Conservation (phyloP, 2,797 vertebrate species). For the Xenops minutus region DNA sequence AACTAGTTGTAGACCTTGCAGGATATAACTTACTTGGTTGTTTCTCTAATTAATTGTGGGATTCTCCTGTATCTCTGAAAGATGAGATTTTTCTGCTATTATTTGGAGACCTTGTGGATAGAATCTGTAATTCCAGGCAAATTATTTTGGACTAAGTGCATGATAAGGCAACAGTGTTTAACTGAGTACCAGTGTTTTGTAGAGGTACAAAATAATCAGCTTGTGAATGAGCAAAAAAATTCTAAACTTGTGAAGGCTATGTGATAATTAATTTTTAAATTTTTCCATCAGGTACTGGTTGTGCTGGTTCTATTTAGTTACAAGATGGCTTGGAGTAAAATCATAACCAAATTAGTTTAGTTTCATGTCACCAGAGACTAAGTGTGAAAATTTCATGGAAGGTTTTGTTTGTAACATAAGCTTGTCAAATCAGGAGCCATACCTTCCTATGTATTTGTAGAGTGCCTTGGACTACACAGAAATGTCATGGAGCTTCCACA, state of each 20-base stretch:
- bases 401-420: not conserved
- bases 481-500: not conserved
- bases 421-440: not conserved
- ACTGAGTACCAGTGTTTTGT: not conserved
- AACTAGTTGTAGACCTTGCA: not conserved
- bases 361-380: not conserved
- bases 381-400: not conserved
- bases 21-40: not conserved
- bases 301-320: not conserved
- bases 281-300: not conserved
- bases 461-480: not conserved
- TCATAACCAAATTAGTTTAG: not conserved
- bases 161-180: not conserved
- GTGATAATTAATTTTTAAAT: not conserved
- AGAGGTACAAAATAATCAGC: rapidly evolving
- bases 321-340: not conserved
- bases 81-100: not conserved
- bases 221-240: not conserved
- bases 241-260: not conserved
- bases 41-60: not conserved
- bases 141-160: not conserved
- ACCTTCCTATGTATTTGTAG: not conserved
- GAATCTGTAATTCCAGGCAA: not conserved
- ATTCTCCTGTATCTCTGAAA: not conserved
- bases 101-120: not conserved